phyloP scores from a whole-genome alignment of 2,888 invertebrate genomes.

The Idaea dimidiata region DNA sequence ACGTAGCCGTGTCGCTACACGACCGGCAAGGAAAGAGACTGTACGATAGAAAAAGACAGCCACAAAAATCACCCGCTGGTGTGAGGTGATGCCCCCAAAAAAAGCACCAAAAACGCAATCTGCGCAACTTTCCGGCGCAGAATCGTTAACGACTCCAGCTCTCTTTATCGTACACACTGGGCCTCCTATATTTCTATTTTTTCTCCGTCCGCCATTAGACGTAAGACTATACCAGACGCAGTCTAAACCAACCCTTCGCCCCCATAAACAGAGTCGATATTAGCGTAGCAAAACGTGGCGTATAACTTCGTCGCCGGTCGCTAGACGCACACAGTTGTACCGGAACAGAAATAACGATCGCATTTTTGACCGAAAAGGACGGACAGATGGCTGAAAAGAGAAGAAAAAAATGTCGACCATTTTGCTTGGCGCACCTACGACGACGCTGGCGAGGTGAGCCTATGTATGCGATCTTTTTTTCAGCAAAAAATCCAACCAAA shows the following conservation, averaged over 20 bases:
- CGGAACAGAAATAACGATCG: slow-evolving; percentile 82
- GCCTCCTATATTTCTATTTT: slow-evolving; percentile 81
- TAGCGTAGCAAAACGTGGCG: slow-evolving; percentile 40
- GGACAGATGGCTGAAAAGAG: slow-evolving; percentile 80
- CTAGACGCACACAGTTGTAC: slow-evolving; percentile 74
- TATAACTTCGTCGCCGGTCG: slow-evolving; percentile 53
- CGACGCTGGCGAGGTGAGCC: slow-evolving; percentile 59
- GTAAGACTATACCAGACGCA: slow-evolving; percentile 57
- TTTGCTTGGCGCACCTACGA: slow-evolving; percentile 77
- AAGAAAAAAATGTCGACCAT: slow-evolving; percentile 81
- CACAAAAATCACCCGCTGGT: slow-evolving; percentile 78
- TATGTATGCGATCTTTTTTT: slow-evolving; percentile 78
- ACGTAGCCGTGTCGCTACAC: slow-evolving; percentile 40
- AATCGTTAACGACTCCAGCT: slow-evolving; percentile 81
- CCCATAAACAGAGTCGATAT: slow-evolving; percentile 22
- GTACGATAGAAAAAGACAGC: slow-evolving; percentile 76
- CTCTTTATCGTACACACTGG: slow-evolving; percentile 79
- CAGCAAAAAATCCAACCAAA: slow-evolving; percentile 77
- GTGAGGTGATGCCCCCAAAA: slow-evolving; percentile 80
- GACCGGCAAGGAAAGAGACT: slow-evolving; percentile 58
- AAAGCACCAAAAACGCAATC: slow-evolving; percentile 82
- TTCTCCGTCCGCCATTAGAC: slow-evolving; percentile 73
- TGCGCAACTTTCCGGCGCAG: slow-evolving; percentile 82
- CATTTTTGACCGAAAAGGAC: slow-evolving; percentile 81
- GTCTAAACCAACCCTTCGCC: slow-evolving; percentile 35